Evolutionary conservation across 2,113 vertebrate species (phyloP).

Genomic region (Coracopsis vasa): DNA sequence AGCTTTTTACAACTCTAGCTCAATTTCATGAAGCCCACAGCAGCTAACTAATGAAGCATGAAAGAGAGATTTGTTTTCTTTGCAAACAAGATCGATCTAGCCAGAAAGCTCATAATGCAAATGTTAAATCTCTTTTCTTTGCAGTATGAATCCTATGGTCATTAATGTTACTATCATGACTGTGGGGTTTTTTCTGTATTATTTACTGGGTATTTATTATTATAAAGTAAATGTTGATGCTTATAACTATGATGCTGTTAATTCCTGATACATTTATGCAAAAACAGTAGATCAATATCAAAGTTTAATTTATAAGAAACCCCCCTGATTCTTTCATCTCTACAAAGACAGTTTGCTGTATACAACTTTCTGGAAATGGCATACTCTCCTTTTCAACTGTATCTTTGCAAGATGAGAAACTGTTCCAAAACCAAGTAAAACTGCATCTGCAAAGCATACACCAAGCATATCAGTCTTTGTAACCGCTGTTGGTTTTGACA

Average conservation of each 20-base stretch:
- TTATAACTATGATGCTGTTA: not conserved
- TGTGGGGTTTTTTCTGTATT: not conserved
- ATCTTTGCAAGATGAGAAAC: not conserved
- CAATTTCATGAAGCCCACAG: not conserved
- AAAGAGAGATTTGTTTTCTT: constrained; percentile 19
- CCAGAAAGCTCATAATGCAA: not conserved
- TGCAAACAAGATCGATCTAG: not conserved
- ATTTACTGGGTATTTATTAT: not conserved
- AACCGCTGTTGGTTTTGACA: not conserved
- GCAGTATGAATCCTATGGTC: not conserved
- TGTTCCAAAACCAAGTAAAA: not conserved
- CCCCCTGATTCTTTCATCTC: not conserved
- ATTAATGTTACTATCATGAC: not conserved
- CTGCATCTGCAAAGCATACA: no score
- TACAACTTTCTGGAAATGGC: not conserved
- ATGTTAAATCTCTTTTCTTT: not conserved
- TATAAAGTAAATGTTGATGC: not conserved
- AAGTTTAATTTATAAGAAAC: not conserved
- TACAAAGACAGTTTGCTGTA: not conserved
- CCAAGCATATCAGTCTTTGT: fast-evolving
- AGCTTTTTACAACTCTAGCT: not conserved
- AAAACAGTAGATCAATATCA: not conserved
- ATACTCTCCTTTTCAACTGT: not conserved
- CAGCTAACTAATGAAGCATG: constrained; percentile 12
- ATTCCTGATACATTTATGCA: not conserved